These are phyloP conservation scores for Troilus luridus DNA, from an alignment of 2,888 invertebrate genomes.

Conservation along the genomic window DNA sequence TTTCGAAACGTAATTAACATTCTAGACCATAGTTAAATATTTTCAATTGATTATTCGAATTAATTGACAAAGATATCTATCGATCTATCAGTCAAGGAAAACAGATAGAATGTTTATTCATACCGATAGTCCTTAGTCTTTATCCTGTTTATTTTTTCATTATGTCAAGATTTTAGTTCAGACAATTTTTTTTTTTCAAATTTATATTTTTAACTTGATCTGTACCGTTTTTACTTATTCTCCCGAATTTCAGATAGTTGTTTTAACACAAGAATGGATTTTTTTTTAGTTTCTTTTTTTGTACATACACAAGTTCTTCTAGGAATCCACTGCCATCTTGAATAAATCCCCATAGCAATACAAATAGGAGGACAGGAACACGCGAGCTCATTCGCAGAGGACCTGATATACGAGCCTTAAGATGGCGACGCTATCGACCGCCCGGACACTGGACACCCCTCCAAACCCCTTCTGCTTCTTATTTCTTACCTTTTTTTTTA, in stretches of 20 bases:
- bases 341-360: background rate
- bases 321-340: background rate
- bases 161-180: background rate
- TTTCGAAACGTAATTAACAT: background rate
- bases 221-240: background rate
- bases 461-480: background rate
- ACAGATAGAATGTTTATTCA: slow-evolving; percentile 22
- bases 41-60: background rate
- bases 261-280: background rate
- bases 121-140: slow-evolving; percentile 19
- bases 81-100: background rate
- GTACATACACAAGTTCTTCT: background rate
- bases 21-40: background rate
- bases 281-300: background rate
- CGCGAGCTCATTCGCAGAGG: background rate
- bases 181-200: background rate
- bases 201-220: background rate
- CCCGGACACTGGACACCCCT: slow-evolving; percentile 43
- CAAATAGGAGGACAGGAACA: slow-evolving; percentile 15
- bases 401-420: slow-evolving; percentile 44
- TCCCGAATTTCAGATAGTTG: background rate
- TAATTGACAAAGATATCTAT: slow-evolving; percentile 3
- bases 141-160: slow-evolving; percentile 10
- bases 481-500: slow-evolving; percentile 39
- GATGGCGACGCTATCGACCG: slow-evolving; percentile 45